Conservation (phyloP, 2,797 vertebrate genomes). For the Coregonus sp. region DNA sequence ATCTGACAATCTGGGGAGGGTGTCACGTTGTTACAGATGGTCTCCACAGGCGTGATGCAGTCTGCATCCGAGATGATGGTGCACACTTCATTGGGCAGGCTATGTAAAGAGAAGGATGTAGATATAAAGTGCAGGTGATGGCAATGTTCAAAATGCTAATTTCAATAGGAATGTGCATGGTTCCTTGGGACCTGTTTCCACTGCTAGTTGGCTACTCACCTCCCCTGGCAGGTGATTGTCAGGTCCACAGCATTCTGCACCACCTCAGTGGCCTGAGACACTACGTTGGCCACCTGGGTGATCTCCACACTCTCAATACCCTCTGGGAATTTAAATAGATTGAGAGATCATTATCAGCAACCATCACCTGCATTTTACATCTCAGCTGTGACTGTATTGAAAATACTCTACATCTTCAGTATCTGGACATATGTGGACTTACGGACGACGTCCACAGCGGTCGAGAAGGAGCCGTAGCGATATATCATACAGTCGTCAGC, state of each 20-base stretch:
- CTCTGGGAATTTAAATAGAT: constrained; percentile 71
- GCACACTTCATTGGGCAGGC: constrained; percentile 88
- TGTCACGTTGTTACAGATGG: constrained; percentile 77
- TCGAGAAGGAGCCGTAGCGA: constrained; percentile 88
- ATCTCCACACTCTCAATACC: constrained; percentile 92
- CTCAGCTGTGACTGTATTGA: not conserved
- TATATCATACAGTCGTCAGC: constrained; percentile 81
- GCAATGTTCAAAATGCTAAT: not conserved
- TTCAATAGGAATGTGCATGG: not conserved
- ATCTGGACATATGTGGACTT: constrained; percentile 63
- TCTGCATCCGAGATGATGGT: constrained; percentile 86
- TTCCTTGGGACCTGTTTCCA: not conserved
- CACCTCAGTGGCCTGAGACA: constrained; percentile 59
- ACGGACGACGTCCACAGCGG: constrained; percentile 85
- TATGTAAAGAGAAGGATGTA: constrained; percentile 45
- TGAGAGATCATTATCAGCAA: not conserved
- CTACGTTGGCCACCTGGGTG: constrained; percentile 80
- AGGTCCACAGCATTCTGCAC: constrained; percentile 87
- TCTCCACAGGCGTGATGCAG: constrained; percentile 80
- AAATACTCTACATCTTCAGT: not conserved
- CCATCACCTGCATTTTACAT: not conserved
- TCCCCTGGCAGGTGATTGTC: constrained; percentile 89
- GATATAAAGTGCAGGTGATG: not conserved
- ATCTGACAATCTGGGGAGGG: constrained; percentile 86
- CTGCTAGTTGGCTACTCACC: constrained; percentile 69